phyloP scores from a whole-genome alignment of 2,888 invertebrate genomes.

The Phaonia tiefii region DNA sequence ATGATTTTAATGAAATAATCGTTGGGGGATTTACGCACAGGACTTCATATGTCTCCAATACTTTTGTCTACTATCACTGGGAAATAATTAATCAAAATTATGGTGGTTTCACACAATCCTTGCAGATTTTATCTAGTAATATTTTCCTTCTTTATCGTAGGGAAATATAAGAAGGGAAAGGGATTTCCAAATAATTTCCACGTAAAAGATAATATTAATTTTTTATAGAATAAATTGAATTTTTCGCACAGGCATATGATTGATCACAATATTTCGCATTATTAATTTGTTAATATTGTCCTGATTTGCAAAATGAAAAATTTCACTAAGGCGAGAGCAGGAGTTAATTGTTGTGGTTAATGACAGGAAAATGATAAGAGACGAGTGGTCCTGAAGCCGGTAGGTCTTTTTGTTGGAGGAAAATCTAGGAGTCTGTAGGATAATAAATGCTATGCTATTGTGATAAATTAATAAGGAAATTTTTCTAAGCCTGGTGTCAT shows the following conservation, averaged over 20 bases:
- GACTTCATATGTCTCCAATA: not conserved
- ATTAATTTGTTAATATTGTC: constrained; percentile 14
- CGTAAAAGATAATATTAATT: constrained; percentile 7
- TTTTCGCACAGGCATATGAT: not conserved
- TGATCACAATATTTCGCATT: constrained; percentile 19
- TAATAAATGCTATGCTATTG: no score
- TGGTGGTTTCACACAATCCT: not conserved
- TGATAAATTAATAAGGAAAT: no score
- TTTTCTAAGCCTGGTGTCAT: no score
- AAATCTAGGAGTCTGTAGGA: no score
- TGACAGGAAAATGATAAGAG: no score
- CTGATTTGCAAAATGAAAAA: not conserved
- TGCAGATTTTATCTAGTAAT: constrained; percentile 15
- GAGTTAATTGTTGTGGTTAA: no score
- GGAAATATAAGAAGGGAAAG: not conserved
- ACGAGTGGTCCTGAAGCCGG: no score
- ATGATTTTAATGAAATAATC: constrained; percentile 28
- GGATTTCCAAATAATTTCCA: not conserved
- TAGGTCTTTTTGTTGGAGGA: no score
- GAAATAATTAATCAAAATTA: constrained; percentile 38
- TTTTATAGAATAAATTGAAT: constrained; percentile 43
- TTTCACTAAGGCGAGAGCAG: no score
- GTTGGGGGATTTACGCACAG: not conserved
- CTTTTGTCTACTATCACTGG: not conserved
- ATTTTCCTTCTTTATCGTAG: no score